phyloP scores from a whole-genome alignment of 2,113 vertebrate species.

The Ornithorhynchus anatinus region DNA sequence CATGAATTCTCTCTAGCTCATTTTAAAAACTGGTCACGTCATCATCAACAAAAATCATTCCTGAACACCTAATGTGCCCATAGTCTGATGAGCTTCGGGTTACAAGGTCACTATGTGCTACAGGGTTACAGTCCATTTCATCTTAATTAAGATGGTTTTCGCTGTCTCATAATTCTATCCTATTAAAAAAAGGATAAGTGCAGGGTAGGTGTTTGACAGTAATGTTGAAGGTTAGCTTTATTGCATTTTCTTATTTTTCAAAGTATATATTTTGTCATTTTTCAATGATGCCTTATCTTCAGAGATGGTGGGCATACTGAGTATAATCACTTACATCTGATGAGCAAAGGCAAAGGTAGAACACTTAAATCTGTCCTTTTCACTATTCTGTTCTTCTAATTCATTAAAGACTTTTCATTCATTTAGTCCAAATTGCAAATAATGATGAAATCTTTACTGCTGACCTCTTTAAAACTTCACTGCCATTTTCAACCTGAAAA shows the following conservation, averaged over 20 bases:
- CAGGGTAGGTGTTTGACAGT: not conserved
- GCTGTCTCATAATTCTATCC: fast-evolving
- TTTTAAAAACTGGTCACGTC: too few relatives aligned
- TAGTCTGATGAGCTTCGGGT: too few relatives aligned
- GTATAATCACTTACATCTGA: not conserved
- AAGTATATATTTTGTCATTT: not conserved
- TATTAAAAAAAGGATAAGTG: not conserved
- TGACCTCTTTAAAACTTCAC: not conserved
- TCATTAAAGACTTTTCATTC: not conserved
- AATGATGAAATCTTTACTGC: not conserved
- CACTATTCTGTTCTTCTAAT: too few relatives aligned
- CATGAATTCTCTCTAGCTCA: not conserved
- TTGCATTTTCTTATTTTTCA: not conserved
- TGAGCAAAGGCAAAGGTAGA: not conserved
- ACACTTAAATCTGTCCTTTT: too few relatives aligned
- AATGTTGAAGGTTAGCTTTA: not conserved
- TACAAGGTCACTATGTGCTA: too few relatives aligned
- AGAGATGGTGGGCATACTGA: not conserved
- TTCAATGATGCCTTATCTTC: not conserved
- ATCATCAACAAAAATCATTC: too few relatives aligned
- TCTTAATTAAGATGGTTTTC: not conserved
- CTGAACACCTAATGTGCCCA: too few relatives aligned
- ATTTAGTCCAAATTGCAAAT: not conserved
- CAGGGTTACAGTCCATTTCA: not conserved
- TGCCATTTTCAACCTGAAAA: fast-evolving